Conservation (phyloP, 2,888 invertebrate genomes). For the Drosophila pseudotakahashii region DNA sequence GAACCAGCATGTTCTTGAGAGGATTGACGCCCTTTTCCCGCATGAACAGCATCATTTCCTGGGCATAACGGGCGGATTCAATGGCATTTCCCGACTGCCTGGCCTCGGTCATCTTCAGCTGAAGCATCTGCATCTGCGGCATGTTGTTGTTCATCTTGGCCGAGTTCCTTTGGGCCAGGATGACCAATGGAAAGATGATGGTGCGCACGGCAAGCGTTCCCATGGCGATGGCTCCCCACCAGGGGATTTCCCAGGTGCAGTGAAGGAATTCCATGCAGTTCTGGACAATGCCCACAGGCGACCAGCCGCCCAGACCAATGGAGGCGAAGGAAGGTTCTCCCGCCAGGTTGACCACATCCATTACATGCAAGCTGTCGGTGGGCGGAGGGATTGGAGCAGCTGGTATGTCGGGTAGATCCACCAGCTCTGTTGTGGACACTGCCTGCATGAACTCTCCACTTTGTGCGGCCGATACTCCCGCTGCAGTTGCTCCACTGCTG, state of each 20-base stretch:
- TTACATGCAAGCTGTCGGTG: background rate
- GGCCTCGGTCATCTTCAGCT: constrained; percentile 94
- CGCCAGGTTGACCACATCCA: constrained; percentile 55
- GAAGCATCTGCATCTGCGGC: constrained; percentile 93
- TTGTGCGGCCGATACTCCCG: constrained; percentile 7
- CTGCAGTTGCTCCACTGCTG: constrained; percentile 51
- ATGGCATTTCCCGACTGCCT: constrained; percentile 92
- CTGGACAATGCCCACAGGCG: constrained; percentile 93
- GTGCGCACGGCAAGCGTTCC: constrained; percentile 92
- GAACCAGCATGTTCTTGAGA: constrained; percentile 90
- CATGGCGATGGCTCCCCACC: constrained; percentile 95
- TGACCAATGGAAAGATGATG: constrained; percentile 93
- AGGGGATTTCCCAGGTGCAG: constrained; percentile 92
- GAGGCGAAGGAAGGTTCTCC: constrained; percentile 92
- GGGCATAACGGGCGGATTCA: constrained; percentile 90
- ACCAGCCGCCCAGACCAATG: constrained; percentile 92
- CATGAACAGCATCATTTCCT: constrained; percentile 93
- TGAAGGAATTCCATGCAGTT: constrained; percentile 93
- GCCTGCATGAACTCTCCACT: constrained; percentile 37
- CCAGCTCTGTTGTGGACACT: constrained; percentile 45
- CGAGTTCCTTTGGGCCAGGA: constrained; percentile 91
- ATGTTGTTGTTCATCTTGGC: constrained; percentile 93
- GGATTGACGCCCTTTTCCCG: constrained; percentile 92
- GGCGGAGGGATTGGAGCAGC: constrained; percentile 74
- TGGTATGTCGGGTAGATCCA: constrained; percentile 77